Evolutionary conservation across 2,113 vertebrate genomes (phyloP).

Genomic region (Hiodon tergisus): DNA sequence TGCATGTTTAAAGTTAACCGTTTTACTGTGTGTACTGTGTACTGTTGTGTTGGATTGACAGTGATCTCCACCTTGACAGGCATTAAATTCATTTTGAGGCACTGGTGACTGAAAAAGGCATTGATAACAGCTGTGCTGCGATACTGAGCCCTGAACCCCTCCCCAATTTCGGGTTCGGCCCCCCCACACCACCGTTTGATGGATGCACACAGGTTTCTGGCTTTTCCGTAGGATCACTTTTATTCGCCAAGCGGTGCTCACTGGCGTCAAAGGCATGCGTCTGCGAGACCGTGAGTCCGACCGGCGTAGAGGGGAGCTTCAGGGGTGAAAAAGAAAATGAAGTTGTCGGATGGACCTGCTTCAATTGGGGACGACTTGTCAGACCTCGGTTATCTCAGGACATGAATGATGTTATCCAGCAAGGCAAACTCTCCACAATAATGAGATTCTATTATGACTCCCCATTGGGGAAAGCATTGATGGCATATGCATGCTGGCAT

Average conservation of each 20-base stretch:
- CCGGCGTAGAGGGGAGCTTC: no score
- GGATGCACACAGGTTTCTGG: slow-evolving; percentile 11
- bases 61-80: no score
- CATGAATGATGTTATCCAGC: slow-evolving; percentile 6
- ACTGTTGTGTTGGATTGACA: no score
- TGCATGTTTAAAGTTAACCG: no score
- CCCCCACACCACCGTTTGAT: background rate
- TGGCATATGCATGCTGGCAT: background rate
- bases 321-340: background rate
- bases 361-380: background rate
- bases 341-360: slow-evolving; percentile 5
- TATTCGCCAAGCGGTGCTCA: slow-evolving; percentile 3
- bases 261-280: background rate
- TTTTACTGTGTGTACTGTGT: no score
- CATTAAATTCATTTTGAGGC: no score
- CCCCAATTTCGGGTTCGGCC: no score
- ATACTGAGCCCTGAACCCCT: no score
- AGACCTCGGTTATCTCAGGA: background rate
- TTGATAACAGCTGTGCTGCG: no score
- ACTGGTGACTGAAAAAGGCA: no score
- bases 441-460: background rate
- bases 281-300: no score
- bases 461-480: background rate
- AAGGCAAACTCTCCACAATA: background rate
- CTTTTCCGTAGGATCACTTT: slow-evolving; percentile 3